phyloP scores from a whole-genome alignment of 2,797 vertebrate genomes.

The Galago senegalensis region DNA sequence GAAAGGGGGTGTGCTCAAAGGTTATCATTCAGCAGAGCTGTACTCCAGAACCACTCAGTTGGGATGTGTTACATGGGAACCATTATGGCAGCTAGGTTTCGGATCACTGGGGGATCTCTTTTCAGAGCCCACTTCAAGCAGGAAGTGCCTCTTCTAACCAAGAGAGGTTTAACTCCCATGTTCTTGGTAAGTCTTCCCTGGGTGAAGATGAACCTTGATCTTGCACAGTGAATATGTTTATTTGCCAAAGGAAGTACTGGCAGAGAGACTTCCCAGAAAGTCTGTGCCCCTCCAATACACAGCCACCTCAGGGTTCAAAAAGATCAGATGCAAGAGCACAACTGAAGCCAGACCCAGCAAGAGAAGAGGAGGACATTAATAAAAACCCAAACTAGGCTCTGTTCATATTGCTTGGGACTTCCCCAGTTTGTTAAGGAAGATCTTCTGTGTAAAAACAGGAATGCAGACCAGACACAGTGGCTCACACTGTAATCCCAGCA shows the following conservation, averaged over 20 bases:
- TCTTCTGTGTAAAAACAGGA: background rate
- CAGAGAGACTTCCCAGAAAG: background rate
- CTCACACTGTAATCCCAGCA: background rate
- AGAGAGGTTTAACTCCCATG: background rate
- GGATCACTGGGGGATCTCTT: background rate
- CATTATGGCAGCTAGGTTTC: background rate
- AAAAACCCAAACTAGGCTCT: background rate
- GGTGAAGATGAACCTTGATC: background rate
- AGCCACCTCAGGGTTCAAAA: background rate
- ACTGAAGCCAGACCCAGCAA: background rate
- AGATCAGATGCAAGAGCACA: background rate
- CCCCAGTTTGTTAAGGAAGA: background rate
- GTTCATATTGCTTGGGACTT: background rate
- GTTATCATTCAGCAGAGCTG: background rate
- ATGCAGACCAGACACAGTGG: background rate
- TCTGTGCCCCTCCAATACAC: background rate
- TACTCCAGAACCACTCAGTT: background rate
- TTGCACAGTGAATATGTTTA: background rate
- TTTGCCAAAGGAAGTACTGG: background rate
- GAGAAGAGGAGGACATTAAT: background rate
- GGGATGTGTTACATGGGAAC: background rate
- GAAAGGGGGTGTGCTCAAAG: background rate
- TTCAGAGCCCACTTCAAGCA: constrained; percentile 36
- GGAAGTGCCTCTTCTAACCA: constrained; percentile 2
- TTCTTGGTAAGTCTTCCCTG: constrained; percentile 12